phyloP scores from a whole-genome alignment of 2,888 invertebrate species.

The Philonicus albiceps region DNA sequence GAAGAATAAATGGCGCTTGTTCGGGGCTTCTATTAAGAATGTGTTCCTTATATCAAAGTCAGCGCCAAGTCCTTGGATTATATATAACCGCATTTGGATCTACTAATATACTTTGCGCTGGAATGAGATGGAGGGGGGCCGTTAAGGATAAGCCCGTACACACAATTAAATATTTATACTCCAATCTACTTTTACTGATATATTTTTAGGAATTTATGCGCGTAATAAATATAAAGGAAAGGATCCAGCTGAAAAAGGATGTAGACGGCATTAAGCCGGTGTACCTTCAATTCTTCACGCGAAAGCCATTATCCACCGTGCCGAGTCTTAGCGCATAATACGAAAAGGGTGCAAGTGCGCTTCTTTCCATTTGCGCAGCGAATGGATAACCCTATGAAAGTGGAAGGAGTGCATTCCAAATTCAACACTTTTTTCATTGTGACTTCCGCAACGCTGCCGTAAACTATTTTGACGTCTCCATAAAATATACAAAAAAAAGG shows the following conservation, averaged over 20 bases:
- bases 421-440: slow-evolving; percentile 36
- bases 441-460: slow-evolving; percentile 15
- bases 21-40: background rate
- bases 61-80: slow-evolving; percentile 13
- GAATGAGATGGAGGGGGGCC: background rate
- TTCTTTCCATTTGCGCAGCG: background rate
- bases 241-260: slow-evolving; percentile 44
- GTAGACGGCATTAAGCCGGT: slow-evolving; percentile 36
- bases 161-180: slow-evolving; percentile 62
- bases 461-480: slow-evolving; percentile 42
- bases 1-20: background rate
- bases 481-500: slow-evolving; percentile 33
- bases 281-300: slow-evolving; percentile 34
- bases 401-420: background rate
- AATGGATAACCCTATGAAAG: background rate
- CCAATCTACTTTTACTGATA: slow-evolving; percentile 59
- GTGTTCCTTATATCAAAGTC: slow-evolving; percentile 31
- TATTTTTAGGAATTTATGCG: slow-evolving; percentile 53
- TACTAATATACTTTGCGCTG: slow-evolving; percentile 26
- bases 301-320: slow-evolving; percentile 8
- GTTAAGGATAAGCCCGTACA: slow-evolving; percentile 39
- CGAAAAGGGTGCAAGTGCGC: background rate
- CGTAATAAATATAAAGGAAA: slow-evolving; percentile 53
- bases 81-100: slow-evolving; percentile 38
- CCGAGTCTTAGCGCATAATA: background rate